Conservation (phyloP, 2,113 vertebrate genomes). For the Falco punctatus region DNA sequence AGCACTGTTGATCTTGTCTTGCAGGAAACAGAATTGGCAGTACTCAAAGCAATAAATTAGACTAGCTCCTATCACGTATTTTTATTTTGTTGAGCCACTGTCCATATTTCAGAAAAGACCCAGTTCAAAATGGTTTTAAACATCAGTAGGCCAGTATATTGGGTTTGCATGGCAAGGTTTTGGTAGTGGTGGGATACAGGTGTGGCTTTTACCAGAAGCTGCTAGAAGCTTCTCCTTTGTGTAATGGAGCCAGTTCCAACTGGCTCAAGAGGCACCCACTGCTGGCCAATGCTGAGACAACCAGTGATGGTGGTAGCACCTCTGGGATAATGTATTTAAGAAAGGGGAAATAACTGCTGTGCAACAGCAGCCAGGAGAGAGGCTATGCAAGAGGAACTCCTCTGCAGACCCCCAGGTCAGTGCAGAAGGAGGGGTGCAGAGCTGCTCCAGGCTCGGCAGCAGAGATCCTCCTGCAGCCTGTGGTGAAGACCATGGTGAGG, state of each 20-base stretch:
- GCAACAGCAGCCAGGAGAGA: background rate
- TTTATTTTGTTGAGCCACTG: background rate
- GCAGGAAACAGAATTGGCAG: background rate
- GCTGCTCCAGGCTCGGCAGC: rapidly evolving
- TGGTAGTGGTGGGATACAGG: rapidly evolving
- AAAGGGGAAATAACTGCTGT: background rate
- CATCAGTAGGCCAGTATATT: background rate
- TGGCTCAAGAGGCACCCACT: rapidly evolving
- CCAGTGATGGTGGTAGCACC: rapidly evolving
- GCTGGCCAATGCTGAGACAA: background rate
- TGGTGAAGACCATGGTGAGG: too few relatives aligned
- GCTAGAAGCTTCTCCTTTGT: background rate
- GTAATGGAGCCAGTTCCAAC: rapidly evolving
- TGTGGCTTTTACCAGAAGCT: background rate
- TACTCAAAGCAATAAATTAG: background rate
- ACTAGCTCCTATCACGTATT: background rate
- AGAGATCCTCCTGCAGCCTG: background rate
- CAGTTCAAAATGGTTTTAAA: background rate
- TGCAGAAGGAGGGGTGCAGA: background rate
- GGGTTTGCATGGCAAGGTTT: background rate
- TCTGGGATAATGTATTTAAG: background rate
- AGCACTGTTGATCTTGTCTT: background rate
- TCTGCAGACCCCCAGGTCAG: background rate
- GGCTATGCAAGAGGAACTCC: background rate
- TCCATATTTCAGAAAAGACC: background rate